phyloP scores from a whole-genome alignment of 2,888 invertebrate genomes.

The Ferrisia virgata region DNA sequence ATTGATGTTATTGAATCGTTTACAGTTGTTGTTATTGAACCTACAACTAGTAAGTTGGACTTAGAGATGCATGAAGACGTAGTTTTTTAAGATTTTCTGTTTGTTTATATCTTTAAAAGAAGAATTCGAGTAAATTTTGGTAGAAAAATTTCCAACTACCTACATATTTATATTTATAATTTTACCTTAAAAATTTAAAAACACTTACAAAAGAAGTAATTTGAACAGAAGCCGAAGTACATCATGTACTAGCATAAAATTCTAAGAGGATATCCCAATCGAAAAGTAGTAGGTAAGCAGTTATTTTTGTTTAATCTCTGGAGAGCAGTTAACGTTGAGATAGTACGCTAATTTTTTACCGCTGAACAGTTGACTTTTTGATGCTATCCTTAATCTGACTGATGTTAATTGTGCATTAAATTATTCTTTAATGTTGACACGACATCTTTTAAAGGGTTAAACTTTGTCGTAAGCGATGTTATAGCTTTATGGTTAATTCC shows the following conservation, averaged over 20 bases:
- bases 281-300: not conserved
- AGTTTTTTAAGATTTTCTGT: no score
- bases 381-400: slow-evolving; percentile 9
- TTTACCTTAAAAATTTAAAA: no score
- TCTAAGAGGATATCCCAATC: not conserved
- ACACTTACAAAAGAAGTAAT: no score
- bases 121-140: no score
- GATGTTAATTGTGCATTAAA: slow-evolving; percentile 28
- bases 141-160: no score
- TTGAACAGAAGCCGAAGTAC: no score
- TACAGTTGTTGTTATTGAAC: no score
- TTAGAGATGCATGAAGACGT: no score
- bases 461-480: slow-evolving; percentile 8
- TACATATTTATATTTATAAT: no score
- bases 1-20: no score
- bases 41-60: no score
- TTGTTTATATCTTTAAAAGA: no score
- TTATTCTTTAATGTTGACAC: slow-evolving; percentile 15
- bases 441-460: slow-evolving; percentile 14
- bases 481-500: not conserved
- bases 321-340: not conserved
- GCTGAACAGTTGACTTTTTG: not conserved
- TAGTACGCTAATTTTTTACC: slow-evolving; percentile 2
- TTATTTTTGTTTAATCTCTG: slow-evolving; percentile 22
- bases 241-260: not conserved